Evolutionary conservation across 1,140 invertebrate genomes (phyloP).

Genomic region (Phocides pigmalion): DNA sequence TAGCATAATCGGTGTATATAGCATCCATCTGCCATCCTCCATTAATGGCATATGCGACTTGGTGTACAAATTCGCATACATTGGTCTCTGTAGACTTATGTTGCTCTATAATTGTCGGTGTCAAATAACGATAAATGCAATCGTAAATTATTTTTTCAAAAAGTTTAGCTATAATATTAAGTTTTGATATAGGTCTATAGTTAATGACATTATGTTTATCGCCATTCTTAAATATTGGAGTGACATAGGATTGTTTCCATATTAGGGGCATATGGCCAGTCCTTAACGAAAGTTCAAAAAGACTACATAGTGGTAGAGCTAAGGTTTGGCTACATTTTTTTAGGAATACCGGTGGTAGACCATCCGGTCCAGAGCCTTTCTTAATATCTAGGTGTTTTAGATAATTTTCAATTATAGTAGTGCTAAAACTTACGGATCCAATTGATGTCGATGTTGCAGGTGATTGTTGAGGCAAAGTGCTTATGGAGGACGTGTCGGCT

Average conservation of each 20-base stretch:
- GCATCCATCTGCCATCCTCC: constrained; percentile 9
- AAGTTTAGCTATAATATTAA: constrained; percentile 27
- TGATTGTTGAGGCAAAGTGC: background rate
- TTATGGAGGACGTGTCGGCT: background rate
- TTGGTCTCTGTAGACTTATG: constrained; percentile 36
- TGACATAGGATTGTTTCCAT: constrained; percentile 31
- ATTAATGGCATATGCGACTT: constrained; percentile 15
- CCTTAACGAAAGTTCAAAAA: constrained; percentile 29
- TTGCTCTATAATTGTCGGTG: background rate
- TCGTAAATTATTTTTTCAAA: constrained; percentile 30
- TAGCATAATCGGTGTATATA: constrained; percentile 30
- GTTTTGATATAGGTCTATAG: constrained; percentile 35
- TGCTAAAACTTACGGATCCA: background rate
- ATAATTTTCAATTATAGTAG: constrained; percentile 5
- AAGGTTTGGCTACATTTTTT: constrained; percentile 23
- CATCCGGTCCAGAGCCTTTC: constrained; percentile 5
- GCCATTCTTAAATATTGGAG: constrained; percentile 30
- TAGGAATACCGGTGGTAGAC: constrained; percentile 6
- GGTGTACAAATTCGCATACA: constrained; percentile 15
- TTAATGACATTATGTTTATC: constrained; percentile 16
- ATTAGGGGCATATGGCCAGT: constrained; percentile 15
- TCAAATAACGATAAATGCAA: constrained; percentile 17
- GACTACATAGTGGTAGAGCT: constrained; percentile 11
- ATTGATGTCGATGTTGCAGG: background rate
- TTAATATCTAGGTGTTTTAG: constrained; percentile 10